These are phyloP conservation scores for Simalia tracyae DNA, from an alignment of 2,797 vertebrate genomes.

Conservation along the genomic window DNA sequence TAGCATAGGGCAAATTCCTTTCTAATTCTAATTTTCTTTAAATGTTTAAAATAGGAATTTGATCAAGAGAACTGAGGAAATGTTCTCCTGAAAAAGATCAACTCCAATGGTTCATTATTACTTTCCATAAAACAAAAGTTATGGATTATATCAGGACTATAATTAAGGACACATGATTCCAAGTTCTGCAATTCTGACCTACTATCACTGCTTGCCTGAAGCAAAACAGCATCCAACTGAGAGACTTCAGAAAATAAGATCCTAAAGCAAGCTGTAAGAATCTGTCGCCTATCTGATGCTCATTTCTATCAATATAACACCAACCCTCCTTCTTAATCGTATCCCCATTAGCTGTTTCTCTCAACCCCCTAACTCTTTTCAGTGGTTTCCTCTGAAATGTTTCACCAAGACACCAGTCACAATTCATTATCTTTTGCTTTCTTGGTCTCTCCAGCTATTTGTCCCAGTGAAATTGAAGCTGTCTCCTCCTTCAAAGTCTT, in stretches of 20 bases:
- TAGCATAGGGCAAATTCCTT: not conserved
- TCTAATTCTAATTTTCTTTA: not conserved
- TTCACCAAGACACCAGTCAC: not conserved
- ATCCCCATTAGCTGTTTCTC: not conserved
- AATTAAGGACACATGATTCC: not conserved
- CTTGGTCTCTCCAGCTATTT: not conserved
- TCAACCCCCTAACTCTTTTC: not conserved
- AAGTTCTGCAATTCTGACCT: not conserved
- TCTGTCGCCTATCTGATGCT: not conserved
- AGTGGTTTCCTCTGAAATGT: not conserved
- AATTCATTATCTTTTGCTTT: not conserved
- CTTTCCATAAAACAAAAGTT: not conserved
- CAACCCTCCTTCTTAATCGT: not conserved
- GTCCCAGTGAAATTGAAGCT: not conserved
- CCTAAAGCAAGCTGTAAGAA: not conserved
- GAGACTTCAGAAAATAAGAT: not conserved
- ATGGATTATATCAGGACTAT: not conserved
- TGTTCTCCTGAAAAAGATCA: not conserved
- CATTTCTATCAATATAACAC: not conserved
- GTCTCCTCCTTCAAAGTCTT: not conserved
- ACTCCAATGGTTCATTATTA: not conserved
- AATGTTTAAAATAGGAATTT: not conserved
- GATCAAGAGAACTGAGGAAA: not conserved
- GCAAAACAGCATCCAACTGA: not conserved
- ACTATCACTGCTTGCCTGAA: not conserved